A percentile compares a stretch with the other conserved stretches of the same genome.
Evolutionary conservation across 2,888 invertebrate genomes (phyloP).

Genomic region (Drosophila prostipennis): DNA sequence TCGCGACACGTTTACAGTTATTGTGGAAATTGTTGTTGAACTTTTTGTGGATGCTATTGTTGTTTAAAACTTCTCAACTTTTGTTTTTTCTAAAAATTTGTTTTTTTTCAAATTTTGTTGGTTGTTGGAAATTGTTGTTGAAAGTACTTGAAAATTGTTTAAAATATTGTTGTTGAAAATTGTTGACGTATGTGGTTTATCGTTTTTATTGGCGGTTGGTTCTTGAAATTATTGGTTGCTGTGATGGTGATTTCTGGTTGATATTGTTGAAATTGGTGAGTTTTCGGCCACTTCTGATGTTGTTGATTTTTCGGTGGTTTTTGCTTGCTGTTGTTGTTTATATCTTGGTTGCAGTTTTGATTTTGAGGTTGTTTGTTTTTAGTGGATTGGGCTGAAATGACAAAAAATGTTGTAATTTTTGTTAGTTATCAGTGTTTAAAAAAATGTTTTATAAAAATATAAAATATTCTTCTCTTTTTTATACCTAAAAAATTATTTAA

Average conservation of each 20-base stretch:
- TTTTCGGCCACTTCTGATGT: slow-evolving; percentile 10
- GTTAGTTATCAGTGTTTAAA: background rate
- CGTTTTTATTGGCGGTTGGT: background rate
- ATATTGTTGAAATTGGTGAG: slow-evolving; percentile 3
- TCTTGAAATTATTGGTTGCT: background rate
- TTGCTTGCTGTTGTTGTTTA: slow-evolving; percentile 25
- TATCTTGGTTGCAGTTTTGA: slow-evolving; percentile 1
- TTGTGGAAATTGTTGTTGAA: slow-evolving; percentile 1
- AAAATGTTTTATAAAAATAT: background rate
- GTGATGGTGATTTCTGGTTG: background rate
- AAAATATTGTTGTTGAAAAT: background rate
- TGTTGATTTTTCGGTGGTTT: slow-evolving; percentile 39
- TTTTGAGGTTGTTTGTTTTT: slow-evolving; percentile 15
- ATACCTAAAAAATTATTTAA: background rate
- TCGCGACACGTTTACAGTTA: slow-evolving; percentile 13
- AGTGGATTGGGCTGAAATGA: slow-evolving; percentile 50
- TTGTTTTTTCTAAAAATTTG: background rate
- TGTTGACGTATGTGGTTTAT: too few species aligned
- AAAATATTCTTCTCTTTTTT: too few species aligned
- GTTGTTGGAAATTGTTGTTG: background rate
- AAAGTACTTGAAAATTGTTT: background rate
- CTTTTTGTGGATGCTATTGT: background rate
- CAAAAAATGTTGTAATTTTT: background rate
- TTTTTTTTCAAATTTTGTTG: too few species aligned
- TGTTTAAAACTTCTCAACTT: background rate